These are phyloP conservation scores for Diogma glabrata DNA, from an alignment of 2,888 invertebrate species.

Conservation along the genomic window DNA sequence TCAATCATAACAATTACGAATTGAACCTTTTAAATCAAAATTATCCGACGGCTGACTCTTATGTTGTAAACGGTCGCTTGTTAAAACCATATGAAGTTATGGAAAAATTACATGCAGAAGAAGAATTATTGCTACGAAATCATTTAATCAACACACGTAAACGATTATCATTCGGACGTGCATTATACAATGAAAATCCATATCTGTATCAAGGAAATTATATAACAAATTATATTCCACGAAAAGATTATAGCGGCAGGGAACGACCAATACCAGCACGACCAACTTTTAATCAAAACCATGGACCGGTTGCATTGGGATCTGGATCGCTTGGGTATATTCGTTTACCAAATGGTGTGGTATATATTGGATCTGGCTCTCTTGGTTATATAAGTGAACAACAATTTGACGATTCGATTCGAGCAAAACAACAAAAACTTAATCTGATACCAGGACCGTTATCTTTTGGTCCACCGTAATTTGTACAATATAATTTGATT, in stretches of 20 bases:
- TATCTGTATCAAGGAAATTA: too few relatives aligned
- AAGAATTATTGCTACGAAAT: not conserved
- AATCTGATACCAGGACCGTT: constrained; percentile 11
- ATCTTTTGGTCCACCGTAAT: constrained; percentile 12
- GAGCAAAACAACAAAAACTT: constrained; percentile 4
- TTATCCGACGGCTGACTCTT: constrained; percentile 19
- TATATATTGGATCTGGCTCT: constrained; percentile 36
- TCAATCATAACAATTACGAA: too few relatives aligned
- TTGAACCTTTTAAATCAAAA: too few relatives aligned
- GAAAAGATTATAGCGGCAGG: too few relatives aligned
- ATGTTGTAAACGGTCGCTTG: constrained; percentile 29
- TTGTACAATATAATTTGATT: too few relatives aligned
- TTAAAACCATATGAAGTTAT: constrained; percentile 34
- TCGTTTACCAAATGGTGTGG: constrained; percentile 32
- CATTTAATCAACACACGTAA: not conserved
- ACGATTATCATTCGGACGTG: not conserved
- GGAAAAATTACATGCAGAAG: constrained; percentile 5
- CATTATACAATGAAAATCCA: not conserved
- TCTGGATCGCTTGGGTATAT: constrained; percentile 36
- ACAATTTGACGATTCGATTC: constrained; percentile 19
- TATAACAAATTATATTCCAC: constrained; percentile 6
- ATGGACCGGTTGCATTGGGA: constrained; percentile 30
- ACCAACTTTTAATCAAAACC: constrained; percentile 16
- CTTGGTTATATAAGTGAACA: constrained; percentile 33
- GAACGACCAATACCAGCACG: constrained; percentile 5